Evolutionary conservation across 1,140 invertebrate genomes (phyloP).

Genomic region (Trichogramma pretiosum): DNA sequence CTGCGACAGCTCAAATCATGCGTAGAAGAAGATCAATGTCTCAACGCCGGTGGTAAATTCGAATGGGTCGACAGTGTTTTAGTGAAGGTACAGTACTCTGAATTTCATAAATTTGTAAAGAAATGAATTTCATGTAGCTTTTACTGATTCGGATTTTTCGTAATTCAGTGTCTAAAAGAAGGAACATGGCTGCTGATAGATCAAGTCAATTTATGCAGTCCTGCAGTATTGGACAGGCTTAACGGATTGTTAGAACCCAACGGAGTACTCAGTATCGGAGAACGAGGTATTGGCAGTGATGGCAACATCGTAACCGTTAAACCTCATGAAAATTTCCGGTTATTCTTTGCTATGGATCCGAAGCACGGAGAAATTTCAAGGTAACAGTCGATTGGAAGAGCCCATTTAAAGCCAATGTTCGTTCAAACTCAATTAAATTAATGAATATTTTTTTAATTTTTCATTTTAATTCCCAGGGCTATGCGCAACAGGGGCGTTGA

Average conservation of each 20-base stretch:
- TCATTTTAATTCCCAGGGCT: constrained; percentile 55
- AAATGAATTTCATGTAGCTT: background rate
- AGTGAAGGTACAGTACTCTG: constrained; percentile 57
- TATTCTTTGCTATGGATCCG: constrained; percentile 95
- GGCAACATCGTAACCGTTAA: constrained; percentile 65
- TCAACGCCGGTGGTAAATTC: constrained; percentile 79
- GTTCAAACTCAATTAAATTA: background rate
- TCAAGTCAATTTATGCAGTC: constrained; percentile 94
- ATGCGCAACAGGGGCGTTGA: constrained; percentile 97
- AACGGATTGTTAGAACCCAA: constrained; percentile 91
- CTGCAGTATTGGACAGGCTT: constrained; percentile 91
- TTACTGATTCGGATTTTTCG: constrained; percentile 6
- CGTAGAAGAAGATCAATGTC: constrained; percentile 48
- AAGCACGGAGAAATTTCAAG: constrained; percentile 89
- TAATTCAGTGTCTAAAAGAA: constrained; percentile 59
- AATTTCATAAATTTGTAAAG: background rate
- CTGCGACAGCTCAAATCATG: constrained; percentile 29
- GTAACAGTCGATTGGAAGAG: too few species aligned
- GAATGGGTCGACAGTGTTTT: constrained; percentile 96
- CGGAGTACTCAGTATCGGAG: constrained; percentile 80
- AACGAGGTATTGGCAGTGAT: constrained; percentile 70
- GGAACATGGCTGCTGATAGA: constrained; percentile 91
- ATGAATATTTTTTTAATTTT: background rate
- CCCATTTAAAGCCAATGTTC: too few species aligned
- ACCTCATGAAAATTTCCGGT: constrained; percentile 84